Evolutionary conservation across 2,113 vertebrate genomes (phyloP).

Genomic region (Hippocampus zosterae): DNA sequence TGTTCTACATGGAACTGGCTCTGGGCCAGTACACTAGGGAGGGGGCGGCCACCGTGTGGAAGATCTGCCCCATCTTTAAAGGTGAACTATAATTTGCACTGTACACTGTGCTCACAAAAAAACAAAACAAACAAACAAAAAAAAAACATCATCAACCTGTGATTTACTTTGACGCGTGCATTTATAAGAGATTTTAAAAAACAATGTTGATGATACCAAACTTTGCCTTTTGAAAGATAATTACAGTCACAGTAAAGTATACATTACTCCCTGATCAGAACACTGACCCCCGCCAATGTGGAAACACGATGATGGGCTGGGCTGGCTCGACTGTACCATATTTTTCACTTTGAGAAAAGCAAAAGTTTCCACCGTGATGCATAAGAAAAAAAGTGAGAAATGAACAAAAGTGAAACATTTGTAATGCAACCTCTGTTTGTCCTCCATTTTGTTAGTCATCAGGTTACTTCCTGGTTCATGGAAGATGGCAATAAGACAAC

Average conservation of each 20-base stretch:
- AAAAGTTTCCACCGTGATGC: not conserved
- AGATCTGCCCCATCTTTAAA: conserved; percentile 98
- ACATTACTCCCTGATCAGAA: not conserved
- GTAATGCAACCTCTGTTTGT: not conserved
- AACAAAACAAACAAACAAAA: not conserved
- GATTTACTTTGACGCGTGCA: not conserved
- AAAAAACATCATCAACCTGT: no score
- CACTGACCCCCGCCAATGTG: not conserved
- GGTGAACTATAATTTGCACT: conserved; percentile 68
- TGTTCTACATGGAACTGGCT: conserved; percentile 99
- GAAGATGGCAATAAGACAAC: not conserved
- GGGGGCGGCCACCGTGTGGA: conserved; percentile 96
- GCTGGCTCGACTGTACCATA: not conserved
- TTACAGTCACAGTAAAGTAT: no score
- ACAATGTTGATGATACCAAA: not conserved
- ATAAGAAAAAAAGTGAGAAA: not conserved
- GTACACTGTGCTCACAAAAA: conserved; percentile 3
- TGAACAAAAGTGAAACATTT: not conserved
- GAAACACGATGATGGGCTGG: not conserved
- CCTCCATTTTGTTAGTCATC: not conserved
- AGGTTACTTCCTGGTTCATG: not conserved
- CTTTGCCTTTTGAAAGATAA: not conserved
- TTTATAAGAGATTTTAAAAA: not conserved
- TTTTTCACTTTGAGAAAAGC: not conserved
- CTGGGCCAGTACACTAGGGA: conserved; percentile 96